Conservation (phyloP, 2,797 vertebrate species). For the Sylvilagus floridanus region DNA sequence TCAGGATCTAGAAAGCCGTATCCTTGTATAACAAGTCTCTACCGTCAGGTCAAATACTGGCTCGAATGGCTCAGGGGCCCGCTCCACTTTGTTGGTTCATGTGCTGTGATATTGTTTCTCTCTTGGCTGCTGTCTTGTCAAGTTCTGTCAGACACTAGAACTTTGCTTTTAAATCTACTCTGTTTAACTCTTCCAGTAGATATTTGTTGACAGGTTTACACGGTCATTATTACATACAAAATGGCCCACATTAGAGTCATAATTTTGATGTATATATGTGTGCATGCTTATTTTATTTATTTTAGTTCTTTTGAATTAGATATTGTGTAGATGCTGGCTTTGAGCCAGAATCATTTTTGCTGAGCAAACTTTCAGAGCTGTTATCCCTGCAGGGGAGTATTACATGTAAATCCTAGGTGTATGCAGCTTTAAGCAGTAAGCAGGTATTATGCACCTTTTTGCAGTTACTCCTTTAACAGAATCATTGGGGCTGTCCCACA, state of each 20-base stretch:
- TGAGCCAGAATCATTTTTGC: constrained; percentile 55
- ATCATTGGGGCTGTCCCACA: neutral
- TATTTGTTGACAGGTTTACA: constrained; percentile 23
- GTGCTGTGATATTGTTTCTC: neutral
- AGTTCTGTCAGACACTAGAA: neutral
- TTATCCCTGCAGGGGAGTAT: neutral
- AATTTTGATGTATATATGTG: neutral
- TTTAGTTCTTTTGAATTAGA: constrained; percentile 47
- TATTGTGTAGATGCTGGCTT: constrained; percentile 32
- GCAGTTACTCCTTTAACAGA: constrained; percentile 33
- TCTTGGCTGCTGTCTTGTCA: constrained; percentile 43
- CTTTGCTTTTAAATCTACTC: constrained; percentile 52
- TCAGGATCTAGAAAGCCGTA: neutral
- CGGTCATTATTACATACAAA: constrained; percentile 19
- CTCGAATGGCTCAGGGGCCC: neutral
- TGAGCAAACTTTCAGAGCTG: constrained; percentile 49
- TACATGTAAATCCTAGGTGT: constrained; percentile 31
- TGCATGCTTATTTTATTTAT: neutral
- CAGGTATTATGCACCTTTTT: constrained; percentile 46
- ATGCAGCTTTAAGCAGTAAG: neutral
- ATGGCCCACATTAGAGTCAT: neutral
- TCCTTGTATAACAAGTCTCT: neutral
- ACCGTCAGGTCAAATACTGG: neutral
- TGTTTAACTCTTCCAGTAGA: neutral
- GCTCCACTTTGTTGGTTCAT: neutral